phyloP scores from a whole-genome alignment of 2,888 invertebrate species.

The Druceiella hillmani region DNA sequence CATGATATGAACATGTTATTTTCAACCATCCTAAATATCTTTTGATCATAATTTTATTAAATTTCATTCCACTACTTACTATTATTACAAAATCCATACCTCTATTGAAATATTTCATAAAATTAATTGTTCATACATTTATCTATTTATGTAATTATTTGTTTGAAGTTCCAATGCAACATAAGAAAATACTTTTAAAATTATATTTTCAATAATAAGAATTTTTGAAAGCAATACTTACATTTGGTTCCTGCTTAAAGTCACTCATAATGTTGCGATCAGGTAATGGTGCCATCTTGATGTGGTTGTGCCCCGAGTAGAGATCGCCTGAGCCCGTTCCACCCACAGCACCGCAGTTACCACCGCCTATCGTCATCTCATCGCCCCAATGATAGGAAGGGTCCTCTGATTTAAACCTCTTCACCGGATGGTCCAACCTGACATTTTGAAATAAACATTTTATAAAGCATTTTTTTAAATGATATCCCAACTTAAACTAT shows the following conservation, averaged over 20 bases:
- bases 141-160: too few species aligned
- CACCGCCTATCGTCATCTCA: slow-evolving; percentile 27
- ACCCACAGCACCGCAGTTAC: slow-evolving; percentile 31
- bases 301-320: slow-evolving; percentile 57
- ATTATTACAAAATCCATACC: too few species aligned
- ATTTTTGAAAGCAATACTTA: slow-evolving; percentile 18
- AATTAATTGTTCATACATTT: too few species aligned
- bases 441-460: slow-evolving; percentile 12
- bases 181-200: neutral
- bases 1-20: too few species aligned
- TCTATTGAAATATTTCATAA: too few species aligned
- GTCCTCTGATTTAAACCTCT: slow-evolving; percentile 69
- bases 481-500: too few species aligned
- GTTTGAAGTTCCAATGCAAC: too few species aligned
- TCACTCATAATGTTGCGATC: slow-evolving; percentile 31
- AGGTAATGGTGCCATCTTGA: slow-evolving; percentile 44
- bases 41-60: too few species aligned
- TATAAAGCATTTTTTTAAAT: slow-evolving; percentile 6
- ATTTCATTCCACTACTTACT: too few species aligned
- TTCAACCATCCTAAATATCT: too few species aligned
- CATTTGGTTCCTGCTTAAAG: slow-evolving; percentile 59
- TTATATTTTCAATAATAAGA: slow-evolving; percentile 1
- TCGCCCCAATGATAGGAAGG: slow-evolving; percentile 31
- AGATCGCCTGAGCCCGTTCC: slow-evolving; percentile 43
- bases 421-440: slow-evolving; percentile 87